phyloP scores from a whole-genome alignment of 2,888 invertebrate genomes.

The Lasioglossum zephyrum region DNA sequence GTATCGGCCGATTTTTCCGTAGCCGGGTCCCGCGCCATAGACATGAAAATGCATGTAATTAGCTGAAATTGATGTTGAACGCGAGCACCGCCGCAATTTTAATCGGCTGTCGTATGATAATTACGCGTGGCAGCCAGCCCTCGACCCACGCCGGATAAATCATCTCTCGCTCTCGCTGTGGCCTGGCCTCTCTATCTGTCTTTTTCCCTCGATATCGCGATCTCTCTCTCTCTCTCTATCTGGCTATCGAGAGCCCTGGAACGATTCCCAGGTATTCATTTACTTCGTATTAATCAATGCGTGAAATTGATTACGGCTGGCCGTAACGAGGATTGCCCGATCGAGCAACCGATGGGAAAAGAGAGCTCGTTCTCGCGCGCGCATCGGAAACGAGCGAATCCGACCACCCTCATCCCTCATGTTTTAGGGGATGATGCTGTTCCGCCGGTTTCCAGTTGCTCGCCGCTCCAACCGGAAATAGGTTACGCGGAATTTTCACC shows the following conservation, averaged over 20 bases:
- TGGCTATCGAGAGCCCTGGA: constrained; percentile 60
- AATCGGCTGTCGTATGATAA: constrained; percentile 84
- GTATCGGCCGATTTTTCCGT: constrained; percentile 76
- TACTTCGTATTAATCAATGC: constrained; percentile 83
- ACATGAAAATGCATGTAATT: constrained; percentile 84
- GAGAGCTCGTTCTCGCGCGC: constrained; percentile 21
- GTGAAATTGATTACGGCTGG: constrained; percentile 80
- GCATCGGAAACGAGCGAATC: constrained; percentile 7
- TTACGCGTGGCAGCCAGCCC: constrained; percentile 80
- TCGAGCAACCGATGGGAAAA: constrained; percentile 38
- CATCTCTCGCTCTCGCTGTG: constrained; percentile 68
- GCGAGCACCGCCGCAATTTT: constrained; percentile 80
- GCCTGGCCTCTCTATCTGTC: not conserved
- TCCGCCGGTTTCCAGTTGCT: not conserved
- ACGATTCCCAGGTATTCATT: constrained; percentile 82
- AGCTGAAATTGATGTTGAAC: constrained; percentile 82
- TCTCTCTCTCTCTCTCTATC: constrained; percentile 11
- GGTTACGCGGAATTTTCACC: constrained; percentile 1
- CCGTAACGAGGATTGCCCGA: constrained; percentile 68
- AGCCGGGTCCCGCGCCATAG: constrained; percentile 65
- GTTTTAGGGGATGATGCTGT: not conserved
- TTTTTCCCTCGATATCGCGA: not conserved
- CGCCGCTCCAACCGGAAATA: not conserved
- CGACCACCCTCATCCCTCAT: not conserved
- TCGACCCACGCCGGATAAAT: constrained; percentile 82